Evolutionary conservation across 1,140 invertebrate genomes (phyloP), one percentile per base, ranked within the genome.

Genomic region (Anoplophora glabripennis): DNA sequence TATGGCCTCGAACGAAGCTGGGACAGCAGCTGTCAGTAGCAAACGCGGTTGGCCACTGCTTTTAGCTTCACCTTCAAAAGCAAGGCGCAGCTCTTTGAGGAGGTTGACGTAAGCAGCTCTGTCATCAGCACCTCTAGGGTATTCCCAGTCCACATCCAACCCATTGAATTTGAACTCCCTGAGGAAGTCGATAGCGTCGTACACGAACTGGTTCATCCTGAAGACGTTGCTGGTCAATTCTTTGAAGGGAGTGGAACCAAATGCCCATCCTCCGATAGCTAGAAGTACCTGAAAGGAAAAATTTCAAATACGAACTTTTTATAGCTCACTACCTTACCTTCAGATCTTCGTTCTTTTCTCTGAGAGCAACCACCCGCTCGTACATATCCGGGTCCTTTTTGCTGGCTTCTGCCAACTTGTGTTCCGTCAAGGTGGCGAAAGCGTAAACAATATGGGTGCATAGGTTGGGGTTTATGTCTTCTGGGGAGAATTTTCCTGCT

Each of bases 101-200:
- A 94, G 79, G 72, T 87, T 89, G 0, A 92, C 86, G 69, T 92
- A 94, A 11, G 90, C 86, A 0, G 85, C 79, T 36, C 88, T 81
- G 71, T 97, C 94, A 67, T 94, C 92, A 4, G 87, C 84, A 12
- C 92, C 92, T 71, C 91, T 84, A 3, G 94, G 94, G 77, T 96
- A 96, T 78, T 98, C 94, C 94, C 95, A 98, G 71, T 97, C 94
- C 0, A 98, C 88, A 66, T 98, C 94, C n/a, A 96, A 77, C 5
- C 95, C 95, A 71, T 98, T 94, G 72, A 98, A 96, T 74, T 93
- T 89, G 64, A 92, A 89, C 70, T 93, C 89, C 18, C 94, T 81
- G 1, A 98, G 79, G 78, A 95, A 97, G 66, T 94, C 92, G 38
- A 96, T 93, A 4, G 92, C 89, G 70, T 95, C 91, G 69, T 95